Evolutionary conservation across 1,140 invertebrate genomes (phyloP).

Genomic region (Macrobrachium nipponense): DNA sequence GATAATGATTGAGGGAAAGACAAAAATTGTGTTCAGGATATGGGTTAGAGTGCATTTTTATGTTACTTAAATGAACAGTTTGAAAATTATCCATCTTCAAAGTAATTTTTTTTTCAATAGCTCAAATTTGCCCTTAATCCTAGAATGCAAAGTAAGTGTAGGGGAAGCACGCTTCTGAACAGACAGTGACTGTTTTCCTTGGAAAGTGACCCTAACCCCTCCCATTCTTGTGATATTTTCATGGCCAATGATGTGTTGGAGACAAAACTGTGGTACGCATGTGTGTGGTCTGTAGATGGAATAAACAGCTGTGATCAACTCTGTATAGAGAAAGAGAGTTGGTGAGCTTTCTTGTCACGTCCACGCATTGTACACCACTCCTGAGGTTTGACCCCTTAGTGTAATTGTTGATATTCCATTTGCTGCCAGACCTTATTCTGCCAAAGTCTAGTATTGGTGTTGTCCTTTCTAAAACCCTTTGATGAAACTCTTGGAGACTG

Average conservation of each 20-base stretch:
- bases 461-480: conserved; percentile 54
- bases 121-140: conserved; percentile 40
- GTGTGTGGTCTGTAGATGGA: conserved; percentile 48
- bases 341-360: conserved; percentile 51
- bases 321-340: conserved; percentile 30
- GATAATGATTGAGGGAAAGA: conserved; percentile 51
- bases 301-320: conserved; percentile 49
- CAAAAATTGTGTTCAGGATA: conserved; percentile 21
- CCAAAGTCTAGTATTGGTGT: conserved; percentile 63
- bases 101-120: conserved; percentile 28
- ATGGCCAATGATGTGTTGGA: conserved; percentile 54
- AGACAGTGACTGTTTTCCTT: conserved; percentile 27
- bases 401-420: conserved; percentile 60
- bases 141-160: conserved; percentile 18
- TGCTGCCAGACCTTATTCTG: conserved; percentile 61
- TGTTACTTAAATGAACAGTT: conserved; percentile 40
- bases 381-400: conserved; percentile 52
- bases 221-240: conserved; percentile 56
- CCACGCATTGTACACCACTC: conserved; percentile 48
- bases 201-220: conserved; percentile 41
- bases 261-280: conserved; percentile 51
- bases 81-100: conserved; percentile 51
- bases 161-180: conserved; percentile 14
- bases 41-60: conserved; percentile 30
- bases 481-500: conserved; percentile 51